Evolutionary conservation across 1,140 invertebrate genomes (phyloP).

Genomic region (Elymnias hypermnestra): DNA sequence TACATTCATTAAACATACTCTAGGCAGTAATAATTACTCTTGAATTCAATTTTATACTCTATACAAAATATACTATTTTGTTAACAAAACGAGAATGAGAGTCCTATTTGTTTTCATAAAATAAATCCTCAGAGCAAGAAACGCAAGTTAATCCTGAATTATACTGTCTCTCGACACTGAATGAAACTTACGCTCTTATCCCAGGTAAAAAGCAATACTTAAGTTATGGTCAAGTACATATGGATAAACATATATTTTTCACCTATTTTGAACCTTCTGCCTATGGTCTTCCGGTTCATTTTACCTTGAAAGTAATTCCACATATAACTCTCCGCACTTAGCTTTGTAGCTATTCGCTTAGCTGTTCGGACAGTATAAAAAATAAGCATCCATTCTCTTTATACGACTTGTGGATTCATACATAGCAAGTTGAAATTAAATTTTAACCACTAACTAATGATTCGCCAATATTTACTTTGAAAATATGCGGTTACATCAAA

Average conservation of each 20-base stretch:
- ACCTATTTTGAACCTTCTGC: slow-evolving; percentile 9
- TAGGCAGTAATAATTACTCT: too few relatives aligned
- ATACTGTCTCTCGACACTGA: slow-evolving; percentile 15
- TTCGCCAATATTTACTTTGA: background rate
- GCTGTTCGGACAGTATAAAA: slow-evolving; percentile 31
- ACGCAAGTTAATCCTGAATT: slow-evolving; percentile 16
- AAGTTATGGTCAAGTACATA: slow-evolving; percentile 31
- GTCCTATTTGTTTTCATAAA: background rate
- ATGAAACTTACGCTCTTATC: slow-evolving; percentile 22
- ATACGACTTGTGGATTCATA: slow-evolving; percentile 22
- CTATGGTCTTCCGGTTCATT: background rate
- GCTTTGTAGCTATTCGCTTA: slow-evolving; percentile 29
- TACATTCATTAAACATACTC: too few relatives aligned
- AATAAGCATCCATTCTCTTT: slow-evolving; percentile 35
- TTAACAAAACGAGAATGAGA: too few relatives aligned
- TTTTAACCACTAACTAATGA: slow-evolving; percentile 9
- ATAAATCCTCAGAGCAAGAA: slow-evolving; percentile 9
- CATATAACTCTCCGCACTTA: slow-evolving; percentile 21
- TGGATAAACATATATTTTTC: slow-evolving; percentile 16
- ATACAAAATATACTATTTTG: too few relatives aligned
- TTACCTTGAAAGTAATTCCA: background rate
- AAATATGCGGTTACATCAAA: background rate
- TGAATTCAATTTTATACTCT: too few relatives aligned
- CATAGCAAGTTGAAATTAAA: slow-evolving; percentile 28
- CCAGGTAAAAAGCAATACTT: slow-evolving; percentile 38